Percentiles rank a stretch among this genome's conserved stretches.
Conservation (phyloP, 2,797 vertebrate species). For the Nasua narica region DNA sequence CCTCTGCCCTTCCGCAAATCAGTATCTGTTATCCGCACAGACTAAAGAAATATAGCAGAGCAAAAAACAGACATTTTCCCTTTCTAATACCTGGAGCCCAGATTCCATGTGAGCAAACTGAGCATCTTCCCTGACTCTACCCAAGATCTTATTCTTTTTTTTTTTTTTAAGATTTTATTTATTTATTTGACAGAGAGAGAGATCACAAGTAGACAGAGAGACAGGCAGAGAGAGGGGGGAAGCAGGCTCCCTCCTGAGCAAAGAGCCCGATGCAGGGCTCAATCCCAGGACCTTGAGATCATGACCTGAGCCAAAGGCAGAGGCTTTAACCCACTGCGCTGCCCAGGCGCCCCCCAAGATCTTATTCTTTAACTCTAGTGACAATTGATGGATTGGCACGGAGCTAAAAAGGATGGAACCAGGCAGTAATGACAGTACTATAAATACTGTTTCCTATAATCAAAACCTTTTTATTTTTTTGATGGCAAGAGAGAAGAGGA, state of each 20-base stretch:
- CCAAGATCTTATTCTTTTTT: background rate
- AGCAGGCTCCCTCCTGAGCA: too few species aligned
- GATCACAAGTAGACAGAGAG: too few species aligned
- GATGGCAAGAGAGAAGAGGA: background rate
- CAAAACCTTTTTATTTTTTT: background rate
- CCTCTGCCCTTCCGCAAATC: background rate
- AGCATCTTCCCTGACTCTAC: background rate
- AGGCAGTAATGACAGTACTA: background rate
- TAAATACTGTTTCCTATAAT: slow-evolving; percentile 1
- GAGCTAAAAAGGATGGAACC: background rate
- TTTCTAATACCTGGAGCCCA: background rate
- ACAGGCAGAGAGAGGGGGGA: too few species aligned
- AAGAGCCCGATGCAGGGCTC: too few species aligned
- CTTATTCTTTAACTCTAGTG: background rate
- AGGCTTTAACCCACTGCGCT: too few species aligned
- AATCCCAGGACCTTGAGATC: too few species aligned
- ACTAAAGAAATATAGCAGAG: background rate
- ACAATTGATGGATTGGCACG: background rate
- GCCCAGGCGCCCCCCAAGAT: too few species aligned
- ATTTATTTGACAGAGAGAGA: too few species aligned
- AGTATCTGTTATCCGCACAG: background rate
- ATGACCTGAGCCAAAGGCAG: too few species aligned
- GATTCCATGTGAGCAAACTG: background rate
- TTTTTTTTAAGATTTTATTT: too few species aligned
- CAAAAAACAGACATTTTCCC: background rate